Conservation (phyloP, 2,797 vertebrate species). For the Netta rufina region DNA sequence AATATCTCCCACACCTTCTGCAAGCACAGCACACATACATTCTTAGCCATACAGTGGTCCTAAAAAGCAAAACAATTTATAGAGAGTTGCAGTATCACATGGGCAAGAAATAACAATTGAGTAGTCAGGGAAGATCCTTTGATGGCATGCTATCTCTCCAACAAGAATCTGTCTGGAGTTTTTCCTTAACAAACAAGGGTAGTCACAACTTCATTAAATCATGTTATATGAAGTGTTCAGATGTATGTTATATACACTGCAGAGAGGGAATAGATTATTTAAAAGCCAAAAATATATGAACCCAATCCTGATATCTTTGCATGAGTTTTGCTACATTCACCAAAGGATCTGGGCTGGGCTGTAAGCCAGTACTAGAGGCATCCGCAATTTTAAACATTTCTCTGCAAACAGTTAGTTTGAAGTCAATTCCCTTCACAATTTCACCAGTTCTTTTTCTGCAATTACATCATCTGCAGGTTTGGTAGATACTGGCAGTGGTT, state of each 20-base stretch:
- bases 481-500: neutral
- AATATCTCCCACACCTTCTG: neutral
- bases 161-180: neutral
- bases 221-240: neutral
- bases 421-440: neutral
- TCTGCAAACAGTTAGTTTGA: neutral
- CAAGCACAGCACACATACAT: neutral
- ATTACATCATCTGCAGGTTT: neutral
- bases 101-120: neutral
- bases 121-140: neutral
- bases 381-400: neutral
- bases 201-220: neutral
- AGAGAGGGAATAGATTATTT: neutral
- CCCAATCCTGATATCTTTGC: neutral
- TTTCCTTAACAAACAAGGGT: fast-evolving
- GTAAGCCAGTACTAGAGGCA: neutral
- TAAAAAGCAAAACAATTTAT: neutral
- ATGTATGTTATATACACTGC: neutral
- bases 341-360: neutral
- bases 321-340: neutral
- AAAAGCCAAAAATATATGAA: neutral
- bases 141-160: neutral
- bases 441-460: neutral
- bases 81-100: neutral
- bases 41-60: neutral